Conservation (phyloP, 2,113 vertebrate genomes). For the Nothoprocta perdicaria region DNA sequence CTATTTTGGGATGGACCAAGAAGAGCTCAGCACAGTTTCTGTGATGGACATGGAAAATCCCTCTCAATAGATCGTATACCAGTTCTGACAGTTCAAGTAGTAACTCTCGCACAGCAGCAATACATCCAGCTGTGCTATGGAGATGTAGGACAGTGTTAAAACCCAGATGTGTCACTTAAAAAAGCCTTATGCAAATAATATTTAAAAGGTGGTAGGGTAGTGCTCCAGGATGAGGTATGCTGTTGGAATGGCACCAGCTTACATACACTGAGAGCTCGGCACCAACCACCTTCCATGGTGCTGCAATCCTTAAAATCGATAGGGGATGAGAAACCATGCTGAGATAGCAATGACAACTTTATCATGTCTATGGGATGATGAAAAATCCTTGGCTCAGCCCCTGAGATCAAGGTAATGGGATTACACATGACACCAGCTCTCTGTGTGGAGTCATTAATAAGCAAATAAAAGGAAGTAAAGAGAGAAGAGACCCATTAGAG, state of each 20-base stretch:
- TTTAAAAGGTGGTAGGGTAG: fast-evolving
- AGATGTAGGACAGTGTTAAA: background rate
- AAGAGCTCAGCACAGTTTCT: background rate
- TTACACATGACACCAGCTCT: background rate
- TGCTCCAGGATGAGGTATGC: background rate
- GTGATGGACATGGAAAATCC: background rate
- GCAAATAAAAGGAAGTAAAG: background rate
- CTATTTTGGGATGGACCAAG: background rate
- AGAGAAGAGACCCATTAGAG: background rate
- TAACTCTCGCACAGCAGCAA: background rate
- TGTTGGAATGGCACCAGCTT: background rate
- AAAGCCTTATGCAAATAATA: background rate
- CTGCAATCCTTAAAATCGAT: background rate
- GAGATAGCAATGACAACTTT: background rate
- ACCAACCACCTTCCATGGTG: background rate
- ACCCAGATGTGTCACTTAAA: background rate
- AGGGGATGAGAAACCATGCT: background rate
- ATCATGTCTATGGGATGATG: background rate
- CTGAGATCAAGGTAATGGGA: background rate
- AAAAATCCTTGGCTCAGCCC: conserved; percentile 13
- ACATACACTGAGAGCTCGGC: background rate
- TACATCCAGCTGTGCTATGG: background rate
- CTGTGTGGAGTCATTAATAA: background rate
- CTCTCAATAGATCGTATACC: background rate
- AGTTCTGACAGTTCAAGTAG: fast-evolving